Evolutionary conservation across 2,888 invertebrate species (phyloP).

Genomic region (Bellardia bayeri): DNA sequence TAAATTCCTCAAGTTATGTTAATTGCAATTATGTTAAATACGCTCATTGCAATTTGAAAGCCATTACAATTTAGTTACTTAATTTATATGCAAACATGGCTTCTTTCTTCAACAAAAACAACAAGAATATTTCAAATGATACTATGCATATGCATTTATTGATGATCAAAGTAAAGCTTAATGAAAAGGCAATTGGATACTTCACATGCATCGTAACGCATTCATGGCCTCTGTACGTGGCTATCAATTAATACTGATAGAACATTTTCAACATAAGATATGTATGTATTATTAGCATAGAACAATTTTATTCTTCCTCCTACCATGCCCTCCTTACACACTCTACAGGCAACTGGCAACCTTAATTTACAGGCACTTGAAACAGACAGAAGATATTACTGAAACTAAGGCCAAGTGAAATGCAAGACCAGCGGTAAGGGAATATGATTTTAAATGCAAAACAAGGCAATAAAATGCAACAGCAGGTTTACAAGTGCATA

Average conservation of each 20-base stretch:
- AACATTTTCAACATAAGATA: slow-evolving; percentile 52
- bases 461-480: slow-evolving; percentile 66
- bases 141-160: slow-evolving; percentile 29
- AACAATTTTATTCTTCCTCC: slow-evolving; percentile 27
- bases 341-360: not conserved
- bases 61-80: slow-evolving; percentile 26
- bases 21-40: not conserved
- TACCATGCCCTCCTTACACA: not conserved
- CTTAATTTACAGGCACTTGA: slow-evolving; percentile 19
- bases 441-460: slow-evolving; percentile 57
- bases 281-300: slow-evolving; percentile 59
- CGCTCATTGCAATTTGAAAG: not conserved
- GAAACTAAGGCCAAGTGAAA: slow-evolving; percentile 23
- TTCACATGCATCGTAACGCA: slow-evolving; percentile 8
- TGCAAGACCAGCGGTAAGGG: not conserved
- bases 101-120: not conserved
- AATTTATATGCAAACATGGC: slow-evolving; percentile 63
- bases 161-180: slow-evolving; percentile 67
- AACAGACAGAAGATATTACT: not conserved
- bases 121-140: slow-evolving; percentile 25
- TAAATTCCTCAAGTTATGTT: not conserved
- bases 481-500: slow-evolving; percentile 59
- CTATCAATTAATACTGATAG: slow-evolving; percentile 69
- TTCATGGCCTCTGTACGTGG: slow-evolving; percentile 48
- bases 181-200: slow-evolving; percentile 60